These are phyloP conservation scores for Eristalinus aeneus DNA, from an alignment of 2,888 invertebrate genomes.

Conservation along the genomic window DNA sequence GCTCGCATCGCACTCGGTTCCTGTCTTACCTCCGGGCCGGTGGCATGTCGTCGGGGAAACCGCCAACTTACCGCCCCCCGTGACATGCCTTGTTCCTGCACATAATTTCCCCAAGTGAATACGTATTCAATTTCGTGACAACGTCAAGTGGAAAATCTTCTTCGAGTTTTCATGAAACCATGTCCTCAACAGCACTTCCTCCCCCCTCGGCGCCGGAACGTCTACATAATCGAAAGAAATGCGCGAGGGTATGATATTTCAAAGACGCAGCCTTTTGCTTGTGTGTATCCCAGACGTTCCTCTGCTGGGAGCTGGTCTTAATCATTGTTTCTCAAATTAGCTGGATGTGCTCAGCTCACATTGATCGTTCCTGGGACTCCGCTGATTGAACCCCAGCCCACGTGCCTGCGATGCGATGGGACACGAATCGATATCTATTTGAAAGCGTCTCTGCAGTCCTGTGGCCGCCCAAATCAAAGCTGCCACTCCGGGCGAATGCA, in stretches of 20 bases:
- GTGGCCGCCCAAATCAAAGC: slow-evolving; percentile 26
- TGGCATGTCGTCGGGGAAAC: neutral
- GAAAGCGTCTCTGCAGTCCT: neutral
- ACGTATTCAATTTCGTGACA: slow-evolving; percentile 25
- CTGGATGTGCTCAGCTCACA: neutral
- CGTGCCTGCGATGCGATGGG: neutral
- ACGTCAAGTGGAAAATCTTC: slow-evolving; percentile 41
- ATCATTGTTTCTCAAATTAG: slow-evolving; percentile 29
- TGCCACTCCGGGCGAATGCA: neutral
- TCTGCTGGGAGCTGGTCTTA: slow-evolving; percentile 2
- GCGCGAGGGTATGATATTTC: neutral
- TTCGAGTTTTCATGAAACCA: neutral
- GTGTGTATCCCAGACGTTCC: neutral
- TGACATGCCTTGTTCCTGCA: neutral
- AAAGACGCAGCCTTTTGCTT: neutral
- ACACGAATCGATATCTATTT: slow-evolving; percentile 25
- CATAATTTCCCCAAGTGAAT: neutral
- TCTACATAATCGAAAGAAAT: slow-evolving; percentile 16
- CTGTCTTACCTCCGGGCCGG: slow-evolving; percentile 13
- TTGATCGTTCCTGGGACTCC: neutral
- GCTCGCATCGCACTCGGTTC: slow-evolving; percentile 12
- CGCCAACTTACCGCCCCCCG: neutral
- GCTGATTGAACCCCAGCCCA: neutral
- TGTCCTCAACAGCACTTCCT: neutral
- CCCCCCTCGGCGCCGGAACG: neutral